Evolutionary conservation across 2,113 vertebrate species (phyloP).

Genomic region (Catharus minimus): DNA sequence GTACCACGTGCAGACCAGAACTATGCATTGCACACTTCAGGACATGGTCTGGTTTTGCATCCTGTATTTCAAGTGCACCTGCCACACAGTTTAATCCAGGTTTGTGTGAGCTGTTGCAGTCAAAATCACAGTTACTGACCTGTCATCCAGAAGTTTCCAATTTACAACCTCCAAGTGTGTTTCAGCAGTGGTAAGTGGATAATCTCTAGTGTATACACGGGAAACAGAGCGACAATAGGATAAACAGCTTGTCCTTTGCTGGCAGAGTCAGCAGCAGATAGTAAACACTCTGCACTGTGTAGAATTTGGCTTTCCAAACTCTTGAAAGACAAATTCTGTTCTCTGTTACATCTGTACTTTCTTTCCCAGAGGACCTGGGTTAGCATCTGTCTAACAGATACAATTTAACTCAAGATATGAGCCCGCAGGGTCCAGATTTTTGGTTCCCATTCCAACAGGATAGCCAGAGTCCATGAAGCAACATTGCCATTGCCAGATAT

Average conservation of each 20-base stretch:
- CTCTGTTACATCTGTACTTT: not conserved
- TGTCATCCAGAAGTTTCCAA: not conserved
- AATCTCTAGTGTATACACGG: conserved; percentile 16
- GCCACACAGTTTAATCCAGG: not conserved
- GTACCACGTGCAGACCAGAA: not conserved
- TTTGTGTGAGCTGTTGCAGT: not conserved
- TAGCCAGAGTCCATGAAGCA: not conserved
- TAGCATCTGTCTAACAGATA: not conserved
- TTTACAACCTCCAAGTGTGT: conserved; percentile 5
- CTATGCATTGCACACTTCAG: not conserved
- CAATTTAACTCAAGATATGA: not conserved
- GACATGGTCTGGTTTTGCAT: not conserved
- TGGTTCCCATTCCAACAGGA: not conserved
- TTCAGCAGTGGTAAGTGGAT: conserved; percentile 20
- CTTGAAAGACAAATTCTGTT: conserved; percentile 31
- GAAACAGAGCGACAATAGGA: not conserved
- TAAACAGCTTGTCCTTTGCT: conserved; percentile 43
- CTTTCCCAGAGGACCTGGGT: not conserved
- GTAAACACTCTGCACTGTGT: conserved; percentile 15
- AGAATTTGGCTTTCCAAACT: conserved; percentile 35
- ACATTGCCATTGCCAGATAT: not conserved
- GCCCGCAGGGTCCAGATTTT: not conserved
- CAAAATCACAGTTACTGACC: not conserved
- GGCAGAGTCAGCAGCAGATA: conserved; percentile 2
- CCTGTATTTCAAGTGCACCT: not conserved